Evolutionary conservation across 2,888 invertebrate species (phyloP).

Genomic region (Agrotis segetum): DNA sequence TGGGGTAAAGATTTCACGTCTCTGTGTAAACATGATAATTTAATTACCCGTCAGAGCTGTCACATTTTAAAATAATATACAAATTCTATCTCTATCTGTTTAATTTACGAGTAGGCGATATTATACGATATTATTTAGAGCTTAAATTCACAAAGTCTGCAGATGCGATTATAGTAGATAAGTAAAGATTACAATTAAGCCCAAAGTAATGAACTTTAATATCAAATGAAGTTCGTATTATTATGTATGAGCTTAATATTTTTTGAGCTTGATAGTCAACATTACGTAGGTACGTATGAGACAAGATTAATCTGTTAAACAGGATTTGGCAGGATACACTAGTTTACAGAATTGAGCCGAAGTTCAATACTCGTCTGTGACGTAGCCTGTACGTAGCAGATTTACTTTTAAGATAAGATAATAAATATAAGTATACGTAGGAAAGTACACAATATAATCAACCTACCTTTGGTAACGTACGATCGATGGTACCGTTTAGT

Average conservation of each 20-base stretch:
- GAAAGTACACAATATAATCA: conserved; percentile 28
- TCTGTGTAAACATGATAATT: conserved; percentile 54
- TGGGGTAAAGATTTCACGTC: conserved; percentile 31
- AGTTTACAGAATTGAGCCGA: conserved; percentile 68
- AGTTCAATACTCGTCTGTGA: conserved; percentile 74
- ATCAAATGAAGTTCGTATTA: conserved; percentile 33
- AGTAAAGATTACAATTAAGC: conserved; percentile 29
- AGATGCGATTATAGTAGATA: neutral
- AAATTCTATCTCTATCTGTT: conserved; percentile 6
- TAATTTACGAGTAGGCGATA: neutral
- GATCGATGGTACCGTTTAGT: conserved; percentile 9
- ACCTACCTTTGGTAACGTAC: conserved; percentile 7
- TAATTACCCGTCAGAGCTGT: conserved; percentile 48
- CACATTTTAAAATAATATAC: conserved; percentile 21
- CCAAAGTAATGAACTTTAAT: conserved; percentile 29
- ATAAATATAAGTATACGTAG: conserved; percentile 43
- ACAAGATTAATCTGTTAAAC: conserved; percentile 68
- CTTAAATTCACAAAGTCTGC: conserved; percentile 2
- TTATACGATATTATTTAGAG: neutral
- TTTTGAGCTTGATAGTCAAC: conserved; percentile 42
- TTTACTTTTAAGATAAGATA: conserved; percentile 65
- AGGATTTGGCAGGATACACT: conserved; percentile 56
- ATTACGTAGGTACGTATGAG: conserved; percentile 61
- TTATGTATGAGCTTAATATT: conserved; percentile 22
- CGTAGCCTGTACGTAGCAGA: conserved; percentile 68